Evolutionary conservation across 2,888 invertebrate species (phyloP), one percentile per base, ranked within the genome.

Genomic region (Sarcophaga variegata): DNA sequence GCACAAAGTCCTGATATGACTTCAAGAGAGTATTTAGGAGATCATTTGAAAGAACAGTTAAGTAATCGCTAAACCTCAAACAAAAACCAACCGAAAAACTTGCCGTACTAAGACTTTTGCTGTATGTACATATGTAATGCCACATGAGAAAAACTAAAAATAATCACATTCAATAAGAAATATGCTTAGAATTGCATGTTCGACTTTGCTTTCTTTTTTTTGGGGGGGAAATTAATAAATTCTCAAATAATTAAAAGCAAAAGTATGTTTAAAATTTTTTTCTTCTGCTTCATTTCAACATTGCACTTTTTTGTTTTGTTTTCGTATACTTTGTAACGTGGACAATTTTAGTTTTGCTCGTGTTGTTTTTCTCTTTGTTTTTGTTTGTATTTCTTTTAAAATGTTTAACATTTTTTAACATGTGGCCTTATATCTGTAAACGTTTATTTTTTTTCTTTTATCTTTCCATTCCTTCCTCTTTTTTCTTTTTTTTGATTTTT

Each of bases 381-480:
- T 60, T 69, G 4, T 11, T 27, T 71, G 70, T 78, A 6, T 69
- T 54, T 49, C 49, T 49, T 22, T 47, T 10, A 20, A 37, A 20
- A 59, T 17, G 22, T 59, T 59, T 37, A 77, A 60, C 25, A 77
- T 54, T 67, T 69, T 60, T 45, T 12, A 20, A 27, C 22, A 78
- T 67, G 25, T 78, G 78, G 47, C 47, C 77, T 69, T n/a, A 60
- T 69, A 47, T 78, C 69, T 70, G 47, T 47, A 22, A 22, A 47
- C 1, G 14, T n/a, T 49, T 54, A 54, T 54, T 47, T 14, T 47
- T 14, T 54, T 47, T 14, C 8, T 45, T 70, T 69, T 47, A 69
- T 69, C 69, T 78, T 78, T 78, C 47, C 62, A 37, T 37, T 37
- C 10, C 8, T 37, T 37, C 37, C 37, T 37, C 37, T 37, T 37